Percentiles rank a stretch among this genome's conserved stretches.
These are phyloP conservation scores for Aphaenogaster ashmeadi DNA, from an alignment of 1,140 invertebrate species.

Conservation along the genomic window DNA sequence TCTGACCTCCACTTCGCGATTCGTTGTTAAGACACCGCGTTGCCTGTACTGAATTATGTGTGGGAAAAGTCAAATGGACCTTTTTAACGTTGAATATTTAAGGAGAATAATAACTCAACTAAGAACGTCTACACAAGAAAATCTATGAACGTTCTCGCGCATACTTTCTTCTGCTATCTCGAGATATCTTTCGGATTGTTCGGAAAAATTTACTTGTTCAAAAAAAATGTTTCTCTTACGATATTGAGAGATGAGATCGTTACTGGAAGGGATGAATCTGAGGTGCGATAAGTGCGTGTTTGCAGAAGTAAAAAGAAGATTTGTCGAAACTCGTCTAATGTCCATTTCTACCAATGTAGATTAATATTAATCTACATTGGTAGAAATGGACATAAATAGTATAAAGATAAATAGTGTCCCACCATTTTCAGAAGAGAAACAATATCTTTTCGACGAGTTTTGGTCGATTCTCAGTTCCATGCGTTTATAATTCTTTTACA, in stretches of 20 bases:
- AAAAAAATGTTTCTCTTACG: not conserved
- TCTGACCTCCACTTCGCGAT: constrained; percentile 26
- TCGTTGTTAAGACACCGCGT: constrained; percentile 44
- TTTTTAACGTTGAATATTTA: not conserved
- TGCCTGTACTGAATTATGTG: constrained; percentile 17
- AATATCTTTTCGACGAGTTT: not conserved
- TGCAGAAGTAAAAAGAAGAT: not conserved
- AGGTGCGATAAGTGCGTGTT: not conserved
- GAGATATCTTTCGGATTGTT: not conserved
- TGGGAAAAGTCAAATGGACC: not conserved
- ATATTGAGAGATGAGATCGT: not conserved
- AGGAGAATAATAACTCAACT: not conserved
- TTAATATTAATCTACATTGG: no score
- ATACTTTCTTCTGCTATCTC: not conserved
- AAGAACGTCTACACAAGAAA: not conserved
- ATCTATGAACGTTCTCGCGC: not conserved
- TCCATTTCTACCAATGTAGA: no score
- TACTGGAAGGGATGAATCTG: constrained; percentile 13
- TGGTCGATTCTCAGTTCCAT: not conserved
- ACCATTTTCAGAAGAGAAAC: not conserved
- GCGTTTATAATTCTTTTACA: not conserved
- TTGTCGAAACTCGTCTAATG: not conserved
- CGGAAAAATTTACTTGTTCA: not conserved
- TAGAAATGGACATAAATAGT: not conserved
- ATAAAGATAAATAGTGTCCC: not conserved